Percentiles rank a stretch among this genome's conserved stretches.
Evolutionary conservation across 2,797 vertebrate genomes (phyloP).

Genomic region (Oreonectes daqikongensis): DNA sequence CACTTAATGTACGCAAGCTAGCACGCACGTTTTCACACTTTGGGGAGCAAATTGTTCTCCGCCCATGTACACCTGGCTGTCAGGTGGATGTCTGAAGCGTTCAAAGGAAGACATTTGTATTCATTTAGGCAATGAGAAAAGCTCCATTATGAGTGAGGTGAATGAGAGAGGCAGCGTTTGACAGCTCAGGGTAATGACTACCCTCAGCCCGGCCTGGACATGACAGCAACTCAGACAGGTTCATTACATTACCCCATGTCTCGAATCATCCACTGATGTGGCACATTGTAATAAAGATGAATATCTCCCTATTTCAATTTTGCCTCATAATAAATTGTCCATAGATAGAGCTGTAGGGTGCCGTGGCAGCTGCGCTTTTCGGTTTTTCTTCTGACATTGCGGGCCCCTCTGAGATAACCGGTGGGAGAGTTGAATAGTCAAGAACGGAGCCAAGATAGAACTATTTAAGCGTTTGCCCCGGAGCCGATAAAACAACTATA

Average conservation of each 20-base stretch:
- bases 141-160: slow-evolving; percentile 50
- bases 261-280: slow-evolving; percentile 41
- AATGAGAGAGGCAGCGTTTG: slow-evolving; percentile 32
- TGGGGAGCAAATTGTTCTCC: slow-evolving; percentile 17
- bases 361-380: slow-evolving; percentile 14
- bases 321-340: slow-evolving; percentile 40
- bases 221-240: slow-evolving; percentile 32
- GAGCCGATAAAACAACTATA: neutral
- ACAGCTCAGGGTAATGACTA: slow-evolving; percentile 50
- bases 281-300: slow-evolving; percentile 50
- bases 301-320: slow-evolving; percentile 37
- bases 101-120: slow-evolving; percentile 51
- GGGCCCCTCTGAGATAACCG: neutral
- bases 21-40: slow-evolving; percentile 4
- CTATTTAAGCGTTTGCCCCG: slow-evolving; percentile 21
- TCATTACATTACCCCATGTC: slow-evolving; percentile 47
- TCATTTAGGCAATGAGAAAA: slow-evolving; percentile 53
- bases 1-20: slow-evolving; percentile 12
- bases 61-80: slow-evolving; percentile 43
- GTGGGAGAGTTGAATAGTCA: neutral
- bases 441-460: neutral
- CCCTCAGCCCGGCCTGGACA: slow-evolving; percentile 27
- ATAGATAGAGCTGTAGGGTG: slow-evolving; percentile 35
- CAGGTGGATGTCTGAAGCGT: slow-evolving; percentile 38
- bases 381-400: slow-evolving; percentile 5